A percentile compares a stretch with the other conserved stretches of the same genome.
phyloP scores from a whole-genome alignment of 2,113 vertebrate species.

The Tichodroma muraria region DNA sequence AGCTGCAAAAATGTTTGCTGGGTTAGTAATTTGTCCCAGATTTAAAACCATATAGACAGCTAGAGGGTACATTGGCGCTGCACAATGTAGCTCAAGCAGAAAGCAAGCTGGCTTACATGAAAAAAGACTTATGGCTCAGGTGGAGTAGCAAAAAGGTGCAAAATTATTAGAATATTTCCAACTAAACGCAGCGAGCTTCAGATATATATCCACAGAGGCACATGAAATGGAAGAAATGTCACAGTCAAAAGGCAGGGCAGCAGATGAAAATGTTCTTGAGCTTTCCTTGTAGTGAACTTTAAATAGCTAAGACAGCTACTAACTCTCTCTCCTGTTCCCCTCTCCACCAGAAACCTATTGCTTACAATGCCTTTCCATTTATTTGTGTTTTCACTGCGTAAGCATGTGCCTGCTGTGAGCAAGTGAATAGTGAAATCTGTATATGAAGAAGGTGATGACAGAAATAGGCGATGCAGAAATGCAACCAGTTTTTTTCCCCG shows the following conservation, averaged over 20 bases:
- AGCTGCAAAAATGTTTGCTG: neutral
- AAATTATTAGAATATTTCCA: neutral
- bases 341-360: neutral
- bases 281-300: neutral
- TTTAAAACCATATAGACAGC: neutral
- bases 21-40: neutral
- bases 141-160: neutral
- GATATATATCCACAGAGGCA: neutral
- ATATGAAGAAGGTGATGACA: neutral
- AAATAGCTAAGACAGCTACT: neutral
- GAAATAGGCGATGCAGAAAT: neutral
- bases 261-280: neutral
- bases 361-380: neutral
- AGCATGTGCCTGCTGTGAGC: neutral
- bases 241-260: neutral
- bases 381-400: neutral
- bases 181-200: neutral
- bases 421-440: neutral
- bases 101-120: neutral
- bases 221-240: neutral
- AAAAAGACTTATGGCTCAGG: neutral
- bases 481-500: rapidly evolving
- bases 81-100: rapidly evolving
- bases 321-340: neutral
- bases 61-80: neutral